A percentile compares a stretch with the other conserved stretches of the same genome.
phyloP scores from a whole-genome alignment of 1,140 invertebrate species.

The Mamestra configurata region DNA sequence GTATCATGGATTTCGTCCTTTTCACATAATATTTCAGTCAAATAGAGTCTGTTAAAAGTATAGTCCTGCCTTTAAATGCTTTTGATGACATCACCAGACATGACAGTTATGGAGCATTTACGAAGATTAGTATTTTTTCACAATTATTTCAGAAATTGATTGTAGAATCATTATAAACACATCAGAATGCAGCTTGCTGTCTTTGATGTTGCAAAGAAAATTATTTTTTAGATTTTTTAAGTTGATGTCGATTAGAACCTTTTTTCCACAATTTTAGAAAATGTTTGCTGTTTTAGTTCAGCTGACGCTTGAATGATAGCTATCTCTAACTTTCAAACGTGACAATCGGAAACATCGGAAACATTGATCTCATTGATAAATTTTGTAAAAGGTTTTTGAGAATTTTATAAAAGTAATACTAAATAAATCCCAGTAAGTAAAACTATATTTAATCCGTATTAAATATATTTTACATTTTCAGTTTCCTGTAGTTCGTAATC shows the following conservation, averaged over 20 bases:
- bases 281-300: not conserved
- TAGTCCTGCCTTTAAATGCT: constrained; percentile 9
- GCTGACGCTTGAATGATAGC: not conserved
- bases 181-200: not conserved
- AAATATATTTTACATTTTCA: constrained; percentile 40
- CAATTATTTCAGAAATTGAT: not conserved
- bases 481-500: constrained; percentile 31
- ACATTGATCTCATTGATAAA: constrained; percentile 41
- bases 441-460: not conserved
- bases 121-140: not conserved
- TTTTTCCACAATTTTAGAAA: not conserved
- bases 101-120: not conserved
- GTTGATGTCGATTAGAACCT: not conserved
- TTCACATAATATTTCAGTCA: not conserved
- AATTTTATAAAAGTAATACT: not conserved
- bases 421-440: constrained; percentile 59
- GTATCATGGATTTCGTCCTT: no score
- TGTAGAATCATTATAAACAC: not conserved
- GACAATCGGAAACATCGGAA: not conserved
- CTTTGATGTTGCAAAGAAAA: no score
- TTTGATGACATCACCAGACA: not conserved
- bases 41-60: not conserved
- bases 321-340: constrained; percentile 12
- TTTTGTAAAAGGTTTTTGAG: not conserved
- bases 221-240: no score